Evolutionary conservation across 2,113 vertebrate genomes (phyloP), one percentile per base, ranked within the genome.

Genomic region (Gymnocephalus cernua): DNA sequence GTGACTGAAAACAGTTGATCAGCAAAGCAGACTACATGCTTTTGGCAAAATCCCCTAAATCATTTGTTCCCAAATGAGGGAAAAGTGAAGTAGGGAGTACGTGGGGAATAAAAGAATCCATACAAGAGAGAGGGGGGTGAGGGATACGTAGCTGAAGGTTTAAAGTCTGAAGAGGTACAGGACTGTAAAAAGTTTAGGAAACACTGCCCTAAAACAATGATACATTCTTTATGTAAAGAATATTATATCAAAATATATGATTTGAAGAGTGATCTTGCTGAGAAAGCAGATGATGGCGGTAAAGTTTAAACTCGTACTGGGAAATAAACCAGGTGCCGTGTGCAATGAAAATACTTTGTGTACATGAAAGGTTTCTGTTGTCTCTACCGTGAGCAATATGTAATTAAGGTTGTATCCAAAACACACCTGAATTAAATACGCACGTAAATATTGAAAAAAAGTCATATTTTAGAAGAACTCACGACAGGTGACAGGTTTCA

Each of bases 391-490:
- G 44, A 50, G 41, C n/a, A 51, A 19, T 23, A 4, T 53, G 41
- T 75, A 29, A 50, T 51, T 38, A 13, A 9, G 74, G 44, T 38
- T 23, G 45, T 48, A 25, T 32, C 47, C 32, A 47, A 61, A 84
- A 69, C 53, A 68, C 65, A 62, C 16, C 32, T 38, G 50, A 85
- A 87, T 80, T 78, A 90, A 87, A 82, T 23, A 89, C 78, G 88
- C 95, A 92, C 69, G 65, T 72, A 89, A 91, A 93, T 97, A 97
- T 97, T 98, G 97, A 94, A 97, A 97, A 99, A 85, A 92, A 96
- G 94, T 96, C 96, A 94, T 97, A 97, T 98, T 99, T 98, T 97
- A 96, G 96, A 99, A 98, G 97, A 98, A 97, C 96, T 97, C 95
- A 97, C 97, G 97, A 97, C 97, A 98, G 96, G 96, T 96, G 96